Percentiles rank a stretch among this genome's conserved stretches.
These are phyloP conservation scores for Hydriomena furcata DNA, from an alignment of 2,888 invertebrate species.

Conservation along the genomic window DNA sequence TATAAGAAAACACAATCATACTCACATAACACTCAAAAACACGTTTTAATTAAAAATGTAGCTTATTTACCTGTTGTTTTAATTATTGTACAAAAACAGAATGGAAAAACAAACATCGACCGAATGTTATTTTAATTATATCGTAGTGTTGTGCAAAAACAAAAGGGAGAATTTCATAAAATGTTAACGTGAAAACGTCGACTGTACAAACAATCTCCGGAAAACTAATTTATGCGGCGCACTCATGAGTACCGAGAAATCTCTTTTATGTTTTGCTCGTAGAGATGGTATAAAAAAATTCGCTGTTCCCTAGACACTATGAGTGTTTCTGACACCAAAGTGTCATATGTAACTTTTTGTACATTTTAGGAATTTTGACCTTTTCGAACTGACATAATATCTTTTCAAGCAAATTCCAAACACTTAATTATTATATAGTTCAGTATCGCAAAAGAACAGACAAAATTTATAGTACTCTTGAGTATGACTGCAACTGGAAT, in stretches of 20 bases:
- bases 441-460: no score
- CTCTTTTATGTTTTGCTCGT: conserved; percentile 70
- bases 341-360: no score
- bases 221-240: conserved; percentile 80
- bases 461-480: no score
- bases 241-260: conserved; percentile 63
- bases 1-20: no score
- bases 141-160: conserved; percentile 27
- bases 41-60: conserved; percentile 48
- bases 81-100: conserved; percentile 21
- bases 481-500: no score
- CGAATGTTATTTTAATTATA: conserved; percentile 16
- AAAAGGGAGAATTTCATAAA: conserved; percentile 66
- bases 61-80: conserved; percentile 20
- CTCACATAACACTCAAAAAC: no score
- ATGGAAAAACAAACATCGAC: conserved; percentile 36
- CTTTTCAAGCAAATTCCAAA: no score
- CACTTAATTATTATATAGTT: no score
- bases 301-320: background rate
- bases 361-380: no score
- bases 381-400: no score
- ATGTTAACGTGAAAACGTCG: conserved; percentile 68
- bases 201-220: conserved; percentile 76
- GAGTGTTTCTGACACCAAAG: background rate
- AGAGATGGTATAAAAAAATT: conserved; percentile 1